phyloP scores from a whole-genome alignment of 92 coral and sea anemone genomes.

The Epizoanthus fatuus region DNA sequence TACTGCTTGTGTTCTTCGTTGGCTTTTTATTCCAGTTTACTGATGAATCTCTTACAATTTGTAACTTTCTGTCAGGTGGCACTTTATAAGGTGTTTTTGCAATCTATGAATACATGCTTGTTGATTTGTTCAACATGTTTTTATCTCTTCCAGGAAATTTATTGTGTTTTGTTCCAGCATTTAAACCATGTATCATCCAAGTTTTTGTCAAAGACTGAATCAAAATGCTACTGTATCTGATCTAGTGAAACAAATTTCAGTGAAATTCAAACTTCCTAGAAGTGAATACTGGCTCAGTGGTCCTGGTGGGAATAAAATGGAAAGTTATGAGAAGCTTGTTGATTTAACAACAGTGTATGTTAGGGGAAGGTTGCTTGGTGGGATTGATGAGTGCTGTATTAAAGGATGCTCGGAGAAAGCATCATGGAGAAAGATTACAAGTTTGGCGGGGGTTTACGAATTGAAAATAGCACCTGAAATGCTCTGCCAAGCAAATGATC shows the following conservation, averaged over 20 bases:
- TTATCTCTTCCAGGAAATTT: neutral
- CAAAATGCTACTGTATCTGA: neutral
- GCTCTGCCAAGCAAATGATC: slow-evolving; percentile 25
- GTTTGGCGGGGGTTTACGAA: neutral
- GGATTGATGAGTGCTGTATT: neutral
- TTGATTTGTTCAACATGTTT: neutral
- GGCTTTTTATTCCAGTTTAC: neutral
- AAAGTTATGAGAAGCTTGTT: neutral
- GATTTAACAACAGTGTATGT: neutral
- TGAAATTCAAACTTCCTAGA: neutral
- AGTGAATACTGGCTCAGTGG: slow-evolving; percentile 6
- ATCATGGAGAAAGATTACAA: neutral
- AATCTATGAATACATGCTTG: neutral
- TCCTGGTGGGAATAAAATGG: neutral
- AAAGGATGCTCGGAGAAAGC: neutral
- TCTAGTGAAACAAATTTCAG: neutral
- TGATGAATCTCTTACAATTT: neutral
- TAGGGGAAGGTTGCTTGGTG: slow-evolving; percentile 8
- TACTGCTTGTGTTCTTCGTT: neutral
- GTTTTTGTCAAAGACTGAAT: neutral
- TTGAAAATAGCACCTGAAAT: slow-evolving; percentile 12
- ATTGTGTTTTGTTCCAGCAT: neutral
- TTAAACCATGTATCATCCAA: neutral
- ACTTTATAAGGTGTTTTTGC: neutral
- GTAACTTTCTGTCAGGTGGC: neutral